Conservation (phyloP, 2,797 vertebrate species). For the Hippocampus kuda region DNA sequence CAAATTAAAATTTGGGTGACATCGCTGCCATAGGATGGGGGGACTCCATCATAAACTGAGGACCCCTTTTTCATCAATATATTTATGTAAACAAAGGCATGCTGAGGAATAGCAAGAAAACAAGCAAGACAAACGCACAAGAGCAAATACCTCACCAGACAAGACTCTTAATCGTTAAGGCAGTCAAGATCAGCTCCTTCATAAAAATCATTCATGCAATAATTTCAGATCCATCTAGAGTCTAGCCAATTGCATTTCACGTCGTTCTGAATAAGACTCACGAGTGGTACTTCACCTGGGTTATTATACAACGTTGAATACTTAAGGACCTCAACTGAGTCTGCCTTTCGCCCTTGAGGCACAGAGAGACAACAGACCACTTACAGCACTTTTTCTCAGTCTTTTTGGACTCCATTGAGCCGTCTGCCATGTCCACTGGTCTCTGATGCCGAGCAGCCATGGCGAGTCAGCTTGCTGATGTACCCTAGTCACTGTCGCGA, state of each 20-base stretch:
- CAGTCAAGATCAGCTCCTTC: not conserved
- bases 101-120: conserved; percentile 18
- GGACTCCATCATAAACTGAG: not conserved
- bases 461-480: conserved; percentile 8
- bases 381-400: conserved; percentile 66
- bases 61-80: not conserved
- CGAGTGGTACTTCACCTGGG: not conserved
- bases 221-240: not conserved
- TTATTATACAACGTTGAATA: not conserved
- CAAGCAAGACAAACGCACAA: not conserved
- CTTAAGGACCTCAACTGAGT: not conserved
- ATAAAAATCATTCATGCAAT: not conserved
- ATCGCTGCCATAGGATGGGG: not conserved
- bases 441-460: conserved; percentile 50
- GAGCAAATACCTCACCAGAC: not conserved
- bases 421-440: conserved; percentile 16
- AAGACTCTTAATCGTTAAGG: not conserved
- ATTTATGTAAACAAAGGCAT: not conserved
- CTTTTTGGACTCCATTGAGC: conserved; percentile 37
- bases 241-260: not conserved
- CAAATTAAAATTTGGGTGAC: not conserved
- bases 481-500: conserved; percentile 12
- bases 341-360: not conserved
- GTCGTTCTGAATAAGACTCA: not conserved
- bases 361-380: conserved; percentile 25